Evolutionary conservation across 2,888 invertebrate genomes (phyloP).

Genomic region (Cheilosia soror): DNA sequence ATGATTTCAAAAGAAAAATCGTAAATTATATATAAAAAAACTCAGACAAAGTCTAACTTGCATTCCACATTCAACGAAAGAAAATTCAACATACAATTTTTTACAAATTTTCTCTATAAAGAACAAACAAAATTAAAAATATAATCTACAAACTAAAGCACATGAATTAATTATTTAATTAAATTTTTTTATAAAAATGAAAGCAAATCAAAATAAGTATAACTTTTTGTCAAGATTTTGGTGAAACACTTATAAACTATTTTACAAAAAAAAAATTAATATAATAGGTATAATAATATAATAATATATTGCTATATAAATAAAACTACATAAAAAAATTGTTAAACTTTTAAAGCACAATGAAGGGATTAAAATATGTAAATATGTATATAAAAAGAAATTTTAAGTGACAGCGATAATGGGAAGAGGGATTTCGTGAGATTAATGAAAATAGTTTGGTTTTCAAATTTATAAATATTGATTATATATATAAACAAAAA

Average conservation of each 20-base stretch:
- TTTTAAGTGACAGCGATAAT: conserved; percentile 61
- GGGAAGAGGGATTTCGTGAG: conserved; percentile 31
- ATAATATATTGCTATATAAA: conserved; percentile 46
- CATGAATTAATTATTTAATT: conserved; percentile 52
- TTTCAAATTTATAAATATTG: conserved; percentile 60
- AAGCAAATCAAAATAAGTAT: conserved; percentile 53
- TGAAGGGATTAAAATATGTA: conserved; percentile 69
- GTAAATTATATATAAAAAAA: conserved; percentile 35
- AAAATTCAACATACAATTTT: conserved; percentile 43
- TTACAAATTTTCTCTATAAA: conserved; percentile 76
- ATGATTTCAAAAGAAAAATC: conserved; percentile 24
- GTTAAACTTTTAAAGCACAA: conserved; percentile 77
- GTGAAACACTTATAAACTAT: conserved; percentile 62
- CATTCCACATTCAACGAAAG: conserved; percentile 58
- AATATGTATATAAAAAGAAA: conserved; percentile 70
- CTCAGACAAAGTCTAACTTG: conserved; percentile 32
- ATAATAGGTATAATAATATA: conserved; percentile 3
- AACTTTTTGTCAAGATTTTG: conserved; percentile 41
- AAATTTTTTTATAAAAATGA: conserved; percentile 31
- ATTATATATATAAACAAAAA: conserved; percentile 65
- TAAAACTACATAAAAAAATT: conserved; percentile 49
- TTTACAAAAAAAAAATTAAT: conserved; percentile 63
- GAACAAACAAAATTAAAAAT: conserved; percentile 31
- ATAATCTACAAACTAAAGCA: conserved; percentile 68
- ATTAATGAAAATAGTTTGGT: conserved; percentile 49